phyloP scores from a whole-genome alignment of 2,797 vertebrate species.

The Silurus lanzhouensis region DNA sequence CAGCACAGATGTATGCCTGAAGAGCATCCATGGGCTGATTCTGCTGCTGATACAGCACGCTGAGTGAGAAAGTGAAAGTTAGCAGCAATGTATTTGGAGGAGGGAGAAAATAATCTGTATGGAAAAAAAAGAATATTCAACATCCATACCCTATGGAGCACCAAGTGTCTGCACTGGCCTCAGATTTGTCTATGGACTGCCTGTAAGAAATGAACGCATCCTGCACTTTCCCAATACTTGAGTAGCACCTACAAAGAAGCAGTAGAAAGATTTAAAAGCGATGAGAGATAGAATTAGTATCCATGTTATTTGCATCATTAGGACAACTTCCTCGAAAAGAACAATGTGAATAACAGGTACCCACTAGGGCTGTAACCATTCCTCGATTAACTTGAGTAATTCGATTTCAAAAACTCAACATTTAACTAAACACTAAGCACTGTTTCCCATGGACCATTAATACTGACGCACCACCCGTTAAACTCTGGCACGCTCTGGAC shows the following conservation, averaged over 20 bases:
- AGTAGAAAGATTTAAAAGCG: background rate
- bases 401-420: no score
- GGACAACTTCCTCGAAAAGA: background rate
- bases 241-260: constrained; percentile 84
- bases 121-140: background rate
- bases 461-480: no score
- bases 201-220: constrained; percentile 99
- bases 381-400: no score
- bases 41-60: constrained; percentile 98
- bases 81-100: no score
- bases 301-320: background rate
- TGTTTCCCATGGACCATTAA: no score
- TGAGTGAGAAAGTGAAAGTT: constrained; percentile 51
- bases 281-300: background rate
- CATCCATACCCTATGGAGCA: constrained; percentile 94
- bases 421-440: no score
- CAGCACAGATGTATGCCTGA: constrained; percentile 98
- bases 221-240: constrained; percentile 98
- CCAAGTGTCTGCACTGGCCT: constrained; percentile 99
- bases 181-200: constrained; percentile 99
- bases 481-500: no score
- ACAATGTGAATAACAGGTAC: no score
- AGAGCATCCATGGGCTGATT: constrained; percentile 99
- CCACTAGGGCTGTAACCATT: no score
- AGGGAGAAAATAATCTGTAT: background rate